These are phyloP conservation scores for Hypomesus transpacificus DNA, from an alignment of 2,113 vertebrate genomes.

Conservation along the genomic window DNA sequence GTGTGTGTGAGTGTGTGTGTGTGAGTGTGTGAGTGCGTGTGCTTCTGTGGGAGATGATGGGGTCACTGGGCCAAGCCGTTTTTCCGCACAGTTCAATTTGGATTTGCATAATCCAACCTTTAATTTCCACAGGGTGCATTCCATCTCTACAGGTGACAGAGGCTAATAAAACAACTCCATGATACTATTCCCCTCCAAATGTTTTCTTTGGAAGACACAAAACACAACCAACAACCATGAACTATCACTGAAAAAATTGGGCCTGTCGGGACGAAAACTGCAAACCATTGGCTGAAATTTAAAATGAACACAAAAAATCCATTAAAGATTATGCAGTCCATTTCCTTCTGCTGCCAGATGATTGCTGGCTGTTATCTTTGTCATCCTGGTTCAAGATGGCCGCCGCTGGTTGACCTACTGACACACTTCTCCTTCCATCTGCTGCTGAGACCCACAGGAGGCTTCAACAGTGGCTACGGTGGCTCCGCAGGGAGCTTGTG, in stretches of 20 bases:
- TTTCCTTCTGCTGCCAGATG: conserved; percentile 4
- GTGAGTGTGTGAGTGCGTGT: conserved; percentile 9
- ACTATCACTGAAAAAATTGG: conserved; percentile 6
- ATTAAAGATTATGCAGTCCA: not conserved
- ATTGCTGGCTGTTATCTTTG: conserved; percentile 38
- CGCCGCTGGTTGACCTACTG: conserved; percentile 60
- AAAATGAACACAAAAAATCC: not conserved
- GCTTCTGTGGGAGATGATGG: conserved; percentile 29
- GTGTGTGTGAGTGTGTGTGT: not conserved
- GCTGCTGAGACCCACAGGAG: conserved; percentile 46
- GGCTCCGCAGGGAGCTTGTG: conserved; percentile 16
- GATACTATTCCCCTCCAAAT: conserved; percentile 28
- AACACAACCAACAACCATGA: conserved; percentile 23
- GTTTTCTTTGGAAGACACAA: not conserved
- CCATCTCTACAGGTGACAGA: conserved; percentile 59
- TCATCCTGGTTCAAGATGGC: conserved; percentile 39
- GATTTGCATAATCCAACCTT: conserved; percentile 68
- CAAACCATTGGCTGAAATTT: not conserved
- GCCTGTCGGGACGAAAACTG: not conserved
- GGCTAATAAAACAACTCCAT: conserved; percentile 51
- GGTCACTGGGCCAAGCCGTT: conserved; percentile 63
- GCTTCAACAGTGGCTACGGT: conserved; percentile 16
- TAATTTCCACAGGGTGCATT: conserved; percentile 57
- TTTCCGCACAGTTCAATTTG: conserved; percentile 66
- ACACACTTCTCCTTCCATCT: conserved; percentile 69